Percentiles rank a stretch among this genome's conserved stretches.
phyloP scores from a whole-genome alignment of 1,140 invertebrate species.

The Neelides sp. region DNA sequence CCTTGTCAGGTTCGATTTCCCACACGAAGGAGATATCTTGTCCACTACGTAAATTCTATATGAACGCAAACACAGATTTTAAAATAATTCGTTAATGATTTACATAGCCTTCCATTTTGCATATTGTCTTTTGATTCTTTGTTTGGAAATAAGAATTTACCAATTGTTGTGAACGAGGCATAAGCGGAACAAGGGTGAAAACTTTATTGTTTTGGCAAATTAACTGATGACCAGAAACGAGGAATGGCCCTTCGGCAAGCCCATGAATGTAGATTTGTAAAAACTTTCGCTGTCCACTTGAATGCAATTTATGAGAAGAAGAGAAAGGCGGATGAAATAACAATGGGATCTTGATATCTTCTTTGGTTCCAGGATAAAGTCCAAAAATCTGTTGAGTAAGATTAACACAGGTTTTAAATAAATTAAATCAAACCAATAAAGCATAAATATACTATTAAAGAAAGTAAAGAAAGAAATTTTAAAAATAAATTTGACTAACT shows the following conservation, averaged over 20 bases:
- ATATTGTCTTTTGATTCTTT: neutral
- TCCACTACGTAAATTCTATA: slow-evolving; percentile 43
- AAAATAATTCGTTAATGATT: slow-evolving; percentile 3
- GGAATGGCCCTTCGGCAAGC: slow-evolving; percentile 45
- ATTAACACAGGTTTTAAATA: neutral
- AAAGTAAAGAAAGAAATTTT: slow-evolving; percentile 2
- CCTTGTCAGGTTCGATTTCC: slow-evolving; percentile 49
- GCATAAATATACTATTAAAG: neutral
- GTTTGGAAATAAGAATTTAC: slow-evolving; percentile 26
- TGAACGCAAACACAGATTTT: neutral
- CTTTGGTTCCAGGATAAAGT: slow-evolving; percentile 56
- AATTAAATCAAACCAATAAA: neutral
- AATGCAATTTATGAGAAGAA: slow-evolving; percentile 63
- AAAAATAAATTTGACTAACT: slow-evolving; percentile 36
- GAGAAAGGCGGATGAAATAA: slow-evolving; percentile 70
- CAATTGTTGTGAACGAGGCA: slow-evolving; percentile 38
- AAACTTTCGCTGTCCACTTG: slow-evolving; percentile 66
- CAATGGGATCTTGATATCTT: slow-evolving; percentile 52
- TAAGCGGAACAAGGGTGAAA: slow-evolving; percentile 49
- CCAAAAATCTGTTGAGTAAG: slow-evolving; percentile 10
- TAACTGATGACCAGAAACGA: slow-evolving; percentile 46
- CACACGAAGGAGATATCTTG: slow-evolving; percentile 68
- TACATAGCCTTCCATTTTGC: neutral
- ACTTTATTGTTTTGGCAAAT: slow-evolving; percentile 36
- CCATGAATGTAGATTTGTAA: slow-evolving; percentile 62